Conservation (phyloP, 1,140 invertebrate species). For the Drosophila guanche region DNA sequence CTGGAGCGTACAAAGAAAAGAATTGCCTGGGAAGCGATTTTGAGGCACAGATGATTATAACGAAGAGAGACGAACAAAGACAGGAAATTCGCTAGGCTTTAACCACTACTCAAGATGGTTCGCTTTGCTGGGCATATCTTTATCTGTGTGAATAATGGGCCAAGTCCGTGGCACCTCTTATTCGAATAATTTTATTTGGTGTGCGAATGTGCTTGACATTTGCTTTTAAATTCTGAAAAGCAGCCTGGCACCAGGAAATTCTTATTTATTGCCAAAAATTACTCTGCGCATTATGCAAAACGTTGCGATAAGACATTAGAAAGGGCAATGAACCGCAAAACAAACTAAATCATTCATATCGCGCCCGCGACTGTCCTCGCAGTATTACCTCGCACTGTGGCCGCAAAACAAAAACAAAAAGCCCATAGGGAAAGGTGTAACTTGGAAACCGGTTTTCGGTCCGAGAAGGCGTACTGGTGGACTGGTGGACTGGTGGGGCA, state of each 20-base stretch:
- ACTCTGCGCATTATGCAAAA: slow-evolving; percentile 73
- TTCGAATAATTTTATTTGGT: slow-evolving; percentile 33
- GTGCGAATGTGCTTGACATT: slow-evolving; percentile 4
- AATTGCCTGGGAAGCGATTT: slow-evolving; percentile 3
- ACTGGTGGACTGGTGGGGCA: not conserved
- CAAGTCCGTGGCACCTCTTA: slow-evolving; percentile 15
- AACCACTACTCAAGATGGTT: not conserved
- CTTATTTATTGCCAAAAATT: slow-evolving; percentile 65
- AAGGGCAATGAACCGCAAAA: slow-evolving; percentile 72
- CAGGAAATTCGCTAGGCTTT: not conserved
- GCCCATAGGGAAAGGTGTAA: slow-evolving; percentile 48
- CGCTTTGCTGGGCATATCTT: slow-evolving; percentile 9
- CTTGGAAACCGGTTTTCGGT: slow-evolving; percentile 66
- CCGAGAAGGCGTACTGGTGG: slow-evolving; percentile 6
- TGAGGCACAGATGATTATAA: slow-evolving; percentile 1
- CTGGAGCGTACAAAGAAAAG: not conserved
- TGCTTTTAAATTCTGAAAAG: slow-evolving; percentile 35
- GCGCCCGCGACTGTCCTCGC: slow-evolving; percentile 3
- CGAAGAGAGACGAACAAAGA: slow-evolving; percentile 1
- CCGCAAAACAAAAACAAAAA: slow-evolving; percentile 24
- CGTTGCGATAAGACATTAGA: slow-evolving; percentile 61
- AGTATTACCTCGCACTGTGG: too few species aligned
- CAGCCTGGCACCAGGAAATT: not conserved
- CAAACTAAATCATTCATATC: slow-evolving; percentile 75
- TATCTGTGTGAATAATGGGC: slow-evolving; percentile 23